Base-by-base conservation (phyloP, 2,113 vertebrate species). In the Tragelaphus strepsiceros region DNA sequence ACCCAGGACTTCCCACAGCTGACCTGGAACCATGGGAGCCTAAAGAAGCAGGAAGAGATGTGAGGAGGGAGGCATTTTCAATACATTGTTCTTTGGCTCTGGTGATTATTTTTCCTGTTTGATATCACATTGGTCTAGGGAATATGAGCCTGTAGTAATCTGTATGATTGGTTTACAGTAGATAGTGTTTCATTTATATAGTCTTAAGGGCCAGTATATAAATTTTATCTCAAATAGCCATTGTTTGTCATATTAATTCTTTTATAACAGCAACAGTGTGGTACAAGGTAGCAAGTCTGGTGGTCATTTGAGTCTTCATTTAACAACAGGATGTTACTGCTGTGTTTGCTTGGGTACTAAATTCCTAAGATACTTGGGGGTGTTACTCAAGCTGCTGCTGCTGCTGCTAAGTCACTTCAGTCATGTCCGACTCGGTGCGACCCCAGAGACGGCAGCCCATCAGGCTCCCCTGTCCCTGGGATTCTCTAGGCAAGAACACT, bases 81-180 rank as follows among this genome's bases (percentile, higher is more conserved):
- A 9, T 67, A 74, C 21, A 43, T n/a, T 62, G 77, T 94, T 92
- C 59, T 81, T 97, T 74, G 84, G 21, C 46, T 90, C 16, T 61
- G 15, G 54, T 85, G 58, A 8, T 92, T 84, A 17, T 91, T 93
- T 97, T 93, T 97, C 54, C 54, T 91, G 54, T 77, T 94, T 94
- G 67, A 49, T 85, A 46, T 81, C 62, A 78, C 77, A 82, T 32
- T 88, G 35, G 15, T 53, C 12, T 96, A 82, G 67, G 81, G 74
- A 43, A 30, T 74, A 3, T 43, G 71, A 30, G n/a, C 43, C 89
- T 88, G 1, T 64, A 56, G n/a, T 61, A 59, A 78, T 91, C 83
- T 64, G 58, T 39, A 51, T 51, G 86, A 71, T 87, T 74, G 59
- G 35, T 84, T 96, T 71, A 95, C 21, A 89, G 59, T 77, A 92